These are phyloP conservation scores for Psilopsiagon aurifrons DNA, from an alignment of 2,113 vertebrate genomes.

Conservation along the genomic window DNA sequence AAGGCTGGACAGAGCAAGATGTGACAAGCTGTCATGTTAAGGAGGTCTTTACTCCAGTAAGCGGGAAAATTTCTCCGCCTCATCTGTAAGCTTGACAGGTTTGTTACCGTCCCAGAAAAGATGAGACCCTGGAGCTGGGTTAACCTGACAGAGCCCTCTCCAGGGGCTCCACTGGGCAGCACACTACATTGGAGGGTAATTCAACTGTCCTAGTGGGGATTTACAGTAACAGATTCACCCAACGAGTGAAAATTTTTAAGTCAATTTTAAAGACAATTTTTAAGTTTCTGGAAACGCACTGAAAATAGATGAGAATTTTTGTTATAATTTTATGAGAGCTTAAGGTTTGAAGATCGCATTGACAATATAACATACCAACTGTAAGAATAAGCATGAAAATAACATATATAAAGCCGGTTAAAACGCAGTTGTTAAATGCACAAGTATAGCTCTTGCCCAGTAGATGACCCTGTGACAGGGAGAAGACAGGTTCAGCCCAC, in stretches of 20 bases:
- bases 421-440: neutral
- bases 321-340: neutral
- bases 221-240: neutral
- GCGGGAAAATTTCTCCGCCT: neutral
- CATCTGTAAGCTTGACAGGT: neutral
- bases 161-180: neutral
- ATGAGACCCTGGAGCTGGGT: neutral
- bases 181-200: neutral
- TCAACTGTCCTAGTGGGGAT: neutral
- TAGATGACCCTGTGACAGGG: neutral
- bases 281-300: neutral
- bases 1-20: neutral
- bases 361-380: neutral
- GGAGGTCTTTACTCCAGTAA: neutral
- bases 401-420: neutral
- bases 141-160: neutral
- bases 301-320: neutral
- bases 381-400: neutral
- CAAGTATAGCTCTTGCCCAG: neutral
- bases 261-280: neutral
- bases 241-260: neutral
- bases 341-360: neutral
- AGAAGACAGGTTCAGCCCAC: neutral
- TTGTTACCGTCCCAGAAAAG: neutral
- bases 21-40: neutral